Conservation (phyloP, 2,113 vertebrate species). For the Aptenodytes forsteri region DNA sequence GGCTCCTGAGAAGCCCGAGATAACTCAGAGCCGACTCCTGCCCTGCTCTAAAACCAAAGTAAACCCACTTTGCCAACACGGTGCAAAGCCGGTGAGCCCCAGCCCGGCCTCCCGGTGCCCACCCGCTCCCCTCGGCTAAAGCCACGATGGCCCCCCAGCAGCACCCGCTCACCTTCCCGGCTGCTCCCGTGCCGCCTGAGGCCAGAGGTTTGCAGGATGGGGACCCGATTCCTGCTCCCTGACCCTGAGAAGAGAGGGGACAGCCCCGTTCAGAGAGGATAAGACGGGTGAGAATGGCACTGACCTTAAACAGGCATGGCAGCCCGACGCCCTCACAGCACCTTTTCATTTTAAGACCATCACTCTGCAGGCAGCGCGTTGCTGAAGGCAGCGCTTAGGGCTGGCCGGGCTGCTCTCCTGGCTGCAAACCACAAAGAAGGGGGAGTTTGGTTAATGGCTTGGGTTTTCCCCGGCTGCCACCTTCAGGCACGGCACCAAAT, state of each 20-base stretch:
- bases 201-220: not conserved
- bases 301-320: slow-evolving; percentile 77
- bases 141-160: not conserved
- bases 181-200: not conserved
- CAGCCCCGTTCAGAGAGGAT: not conserved
- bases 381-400: not conserved
- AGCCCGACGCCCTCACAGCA: slow-evolving; percentile 72
- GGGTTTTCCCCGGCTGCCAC: not conserved
- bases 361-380: not conserved
- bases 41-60: not conserved
- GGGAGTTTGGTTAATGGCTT: not conserved
- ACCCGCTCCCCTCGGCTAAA: not conserved
- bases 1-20: not conserved
- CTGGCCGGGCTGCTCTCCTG: not conserved
- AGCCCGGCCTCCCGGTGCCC: not conserved
- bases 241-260: not conserved
- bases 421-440: not conserved
- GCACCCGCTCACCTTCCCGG: not conserved
- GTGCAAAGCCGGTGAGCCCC: not conserved
- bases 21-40: not conserved
- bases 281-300: not conserved
- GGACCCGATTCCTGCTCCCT: not conserved
- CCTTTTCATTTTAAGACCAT: slow-evolving; percentile 59
- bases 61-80: not conserved
- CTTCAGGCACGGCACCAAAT: not conserved